These are phyloP conservation scores for Eublepharis macularius DNA, from an alignment of 2,113 vertebrate species.

Conservation along the genomic window DNA sequence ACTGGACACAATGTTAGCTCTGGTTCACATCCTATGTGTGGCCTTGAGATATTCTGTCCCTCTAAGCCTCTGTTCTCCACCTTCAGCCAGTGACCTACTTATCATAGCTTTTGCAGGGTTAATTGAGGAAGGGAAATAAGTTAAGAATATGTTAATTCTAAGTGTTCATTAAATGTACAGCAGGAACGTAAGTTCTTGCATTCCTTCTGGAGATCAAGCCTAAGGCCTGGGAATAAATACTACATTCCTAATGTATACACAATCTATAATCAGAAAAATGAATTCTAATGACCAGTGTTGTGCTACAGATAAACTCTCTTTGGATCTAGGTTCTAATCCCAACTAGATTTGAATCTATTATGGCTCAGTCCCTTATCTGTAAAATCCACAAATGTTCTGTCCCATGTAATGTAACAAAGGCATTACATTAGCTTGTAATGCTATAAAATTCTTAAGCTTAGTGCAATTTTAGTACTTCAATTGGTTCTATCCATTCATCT, in stretches of 20 bases:
- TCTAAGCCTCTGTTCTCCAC: background rate
- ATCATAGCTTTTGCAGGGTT: background rate
- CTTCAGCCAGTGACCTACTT: background rate
- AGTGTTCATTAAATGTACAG: background rate
- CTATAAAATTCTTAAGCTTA: background rate
- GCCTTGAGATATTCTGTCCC: background rate
- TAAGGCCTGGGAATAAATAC: rapidly evolving
- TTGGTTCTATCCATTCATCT: background rate
- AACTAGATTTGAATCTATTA: background rate
- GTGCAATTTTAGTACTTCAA: background rate
- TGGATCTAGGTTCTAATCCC: background rate
- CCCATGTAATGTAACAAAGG: background rate
- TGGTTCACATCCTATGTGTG: background rate
- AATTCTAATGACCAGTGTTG: background rate
- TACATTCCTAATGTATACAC: background rate
- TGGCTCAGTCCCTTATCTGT: background rate
- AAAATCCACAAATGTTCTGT: background rate
- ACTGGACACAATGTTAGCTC: background rate
- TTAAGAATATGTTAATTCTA: background rate
- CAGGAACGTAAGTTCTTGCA: background rate
- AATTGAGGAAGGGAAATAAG: background rate
- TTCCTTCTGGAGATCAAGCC: rapidly evolving
- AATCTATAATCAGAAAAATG: background rate
- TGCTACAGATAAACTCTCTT: background rate
- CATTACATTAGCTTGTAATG: background rate